Percentiles rank a stretch among this genome's conserved stretches.
Conservation (phyloP, 2,113 vertebrate species). For the Ornithorhynchus anatinus region DNA sequence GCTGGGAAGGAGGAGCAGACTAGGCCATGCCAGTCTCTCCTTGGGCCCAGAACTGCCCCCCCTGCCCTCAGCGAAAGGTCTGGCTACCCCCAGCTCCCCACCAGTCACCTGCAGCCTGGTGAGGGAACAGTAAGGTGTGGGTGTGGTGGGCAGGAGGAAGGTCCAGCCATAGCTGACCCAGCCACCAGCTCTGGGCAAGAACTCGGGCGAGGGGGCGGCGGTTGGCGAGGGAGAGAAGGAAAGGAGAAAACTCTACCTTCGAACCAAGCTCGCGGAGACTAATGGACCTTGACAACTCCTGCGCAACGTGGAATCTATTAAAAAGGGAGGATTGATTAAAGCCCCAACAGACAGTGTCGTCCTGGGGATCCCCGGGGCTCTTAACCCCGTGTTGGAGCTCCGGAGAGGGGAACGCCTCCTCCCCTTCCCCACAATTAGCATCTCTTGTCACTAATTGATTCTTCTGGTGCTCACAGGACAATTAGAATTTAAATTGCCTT, state of each 20-base stretch:
- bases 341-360: not conserved
- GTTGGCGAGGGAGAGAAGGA: not conserved
- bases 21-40: too few relatives aligned
- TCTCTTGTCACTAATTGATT: slow-evolving; percentile 76
- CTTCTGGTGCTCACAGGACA: slow-evolving; percentile 71
- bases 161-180: too few relatives aligned
- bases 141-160: not conserved
- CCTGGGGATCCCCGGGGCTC: slow-evolving; percentile 51
- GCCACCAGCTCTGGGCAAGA: not conserved
- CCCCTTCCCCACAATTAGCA: slow-evolving; percentile 66
- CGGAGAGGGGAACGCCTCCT: slow-evolving; percentile 38
- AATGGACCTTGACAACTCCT: slow-evolving; percentile 52
- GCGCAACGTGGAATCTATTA: slow-evolving; percentile 48
- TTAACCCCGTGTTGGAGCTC: slow-evolving; percentile 51
- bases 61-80: too few relatives aligned
- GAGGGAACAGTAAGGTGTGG: too few relatives aligned
- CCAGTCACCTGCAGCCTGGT: not conserved
- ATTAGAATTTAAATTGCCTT: slow-evolving; percentile 80
- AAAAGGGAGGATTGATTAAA: slow-evolving; percentile 52
- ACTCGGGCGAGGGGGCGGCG: too few relatives aligned
- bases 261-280: slow-evolving; percentile 37
- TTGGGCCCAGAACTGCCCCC: not conserved
- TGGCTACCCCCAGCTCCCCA: too few relatives aligned
- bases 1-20: too few relatives aligned
- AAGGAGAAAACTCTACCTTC: slow-evolving; percentile 4